phyloP scores from a whole-genome alignment of 2,113 vertebrate genomes.

The Daboia siamensis region DNA sequence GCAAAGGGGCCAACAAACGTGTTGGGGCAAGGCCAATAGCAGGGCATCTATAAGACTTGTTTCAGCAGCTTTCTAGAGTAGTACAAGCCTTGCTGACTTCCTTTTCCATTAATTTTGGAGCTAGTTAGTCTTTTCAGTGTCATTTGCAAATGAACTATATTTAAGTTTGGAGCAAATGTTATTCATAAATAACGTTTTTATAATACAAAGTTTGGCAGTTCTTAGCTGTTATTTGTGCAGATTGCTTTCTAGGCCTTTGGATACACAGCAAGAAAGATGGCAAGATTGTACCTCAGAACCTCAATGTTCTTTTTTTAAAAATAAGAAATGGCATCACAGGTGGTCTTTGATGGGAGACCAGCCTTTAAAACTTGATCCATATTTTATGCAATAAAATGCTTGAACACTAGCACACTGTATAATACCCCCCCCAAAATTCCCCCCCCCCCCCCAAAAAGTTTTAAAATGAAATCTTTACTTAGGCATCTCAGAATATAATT shows the following conservation, averaged over 20 bases:
- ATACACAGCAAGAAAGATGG: not conserved
- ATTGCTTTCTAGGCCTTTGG: not conserved
- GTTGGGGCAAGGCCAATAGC: slow-evolving; percentile 50
- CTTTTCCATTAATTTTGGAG: slow-evolving; percentile 39
- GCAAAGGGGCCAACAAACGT: slow-evolving; percentile 52
- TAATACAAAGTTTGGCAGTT: not conserved
- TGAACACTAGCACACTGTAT: not conserved
- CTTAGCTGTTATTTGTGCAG: not conserved
- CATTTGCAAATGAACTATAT: not conserved
- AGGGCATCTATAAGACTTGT: slow-evolving; percentile 50
- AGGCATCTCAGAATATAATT: not conserved
- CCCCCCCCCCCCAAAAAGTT: not conserved
- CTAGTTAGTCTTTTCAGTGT: not conserved
- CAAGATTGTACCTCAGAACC: not conserved
- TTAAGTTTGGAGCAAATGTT: not conserved
- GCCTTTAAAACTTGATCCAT: not conserved
- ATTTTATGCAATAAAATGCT: not conserved
- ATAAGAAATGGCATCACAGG: not conserved
- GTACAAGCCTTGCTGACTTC: slow-evolving; percentile 33
- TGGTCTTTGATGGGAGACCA: not conserved
- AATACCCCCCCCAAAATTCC: not conserved
- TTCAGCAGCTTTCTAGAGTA: slow-evolving; percentile 52
- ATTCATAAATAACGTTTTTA: not conserved
- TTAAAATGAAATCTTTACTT: not conserved
- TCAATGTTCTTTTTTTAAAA: not conserved